Evolutionary conservation across 2,113 vertebrate species (phyloP).

Genomic region (Cariama cristata): DNA sequence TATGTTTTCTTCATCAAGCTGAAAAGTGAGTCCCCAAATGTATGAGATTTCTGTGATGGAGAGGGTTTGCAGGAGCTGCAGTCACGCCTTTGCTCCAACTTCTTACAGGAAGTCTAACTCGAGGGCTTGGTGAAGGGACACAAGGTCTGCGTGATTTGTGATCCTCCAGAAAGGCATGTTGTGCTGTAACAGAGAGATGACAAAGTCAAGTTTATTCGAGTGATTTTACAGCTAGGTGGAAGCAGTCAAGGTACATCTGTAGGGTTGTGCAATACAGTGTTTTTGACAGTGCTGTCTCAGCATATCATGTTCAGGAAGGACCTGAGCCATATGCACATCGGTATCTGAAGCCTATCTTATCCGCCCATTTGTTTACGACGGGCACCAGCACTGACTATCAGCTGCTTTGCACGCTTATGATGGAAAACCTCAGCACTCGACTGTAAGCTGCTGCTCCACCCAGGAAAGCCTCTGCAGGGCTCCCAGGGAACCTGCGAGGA

Average conservation of each 20-base stretch:
- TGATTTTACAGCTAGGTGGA: background rate
- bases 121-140: conserved; percentile 95
- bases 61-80: conserved; percentile 27
- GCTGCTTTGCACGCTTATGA: background rate
- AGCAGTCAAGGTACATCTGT: background rate
- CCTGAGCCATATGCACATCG: accelerated
- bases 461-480: background rate
- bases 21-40: conserved; percentile 47
- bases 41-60: background rate
- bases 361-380: background rate
- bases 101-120: conserved; percentile 96
- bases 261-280: background rate
- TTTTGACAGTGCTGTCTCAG: background rate
- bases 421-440: background rate
- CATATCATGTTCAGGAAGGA: accelerated
- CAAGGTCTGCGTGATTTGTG: conserved; percentile 92
- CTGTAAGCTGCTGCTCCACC: background rate
- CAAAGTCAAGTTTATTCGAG: background rate
- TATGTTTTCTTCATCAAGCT: conserved; percentile 68
- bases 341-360: background rate
- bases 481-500: background rate
- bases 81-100: background rate
- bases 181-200: conserved; percentile 81
- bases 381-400: background rate
- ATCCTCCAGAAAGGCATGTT: conserved; percentile 99